Evolutionary conservation across 2,888 invertebrate genomes (phyloP).

Genomic region (Melolontha melolontha): DNA sequence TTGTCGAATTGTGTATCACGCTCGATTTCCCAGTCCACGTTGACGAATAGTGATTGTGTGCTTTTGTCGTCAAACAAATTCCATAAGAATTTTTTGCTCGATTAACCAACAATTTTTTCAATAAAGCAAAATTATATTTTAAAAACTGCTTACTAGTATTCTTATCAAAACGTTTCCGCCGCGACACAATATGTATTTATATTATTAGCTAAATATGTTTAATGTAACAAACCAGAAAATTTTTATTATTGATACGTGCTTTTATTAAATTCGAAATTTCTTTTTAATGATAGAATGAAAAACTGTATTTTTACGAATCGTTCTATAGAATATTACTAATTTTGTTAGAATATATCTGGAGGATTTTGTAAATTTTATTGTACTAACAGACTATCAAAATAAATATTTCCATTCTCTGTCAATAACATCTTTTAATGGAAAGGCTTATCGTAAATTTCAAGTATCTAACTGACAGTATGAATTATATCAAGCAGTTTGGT

Average conservation of each 20-base stretch:
- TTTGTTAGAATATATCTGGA: no score
- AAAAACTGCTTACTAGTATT: not conserved
- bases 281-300: no score
- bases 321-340: no score
- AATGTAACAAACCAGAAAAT: no score
- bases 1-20: not conserved
- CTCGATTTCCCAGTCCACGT: conserved; percentile 5
- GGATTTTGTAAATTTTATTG: no score
- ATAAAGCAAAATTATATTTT: conserved; percentile 18
- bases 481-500: conserved; percentile 19
- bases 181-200: no score
- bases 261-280: no score
- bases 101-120: conserved; percentile 11
- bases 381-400: conserved; percentile 4
- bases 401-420: conserved; percentile 21
- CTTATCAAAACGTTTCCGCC: no score
- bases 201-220: no score
- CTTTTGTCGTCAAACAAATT: conserved; percentile 22
- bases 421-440: conserved; percentile 19
- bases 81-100: conserved; percentile 10
- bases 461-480: conserved; percentile 26
- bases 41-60: conserved; percentile 27
- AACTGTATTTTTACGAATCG: no score
- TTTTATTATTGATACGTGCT: no score
- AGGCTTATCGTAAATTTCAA: conserved; percentile 27